phyloP scores from a whole-genome alignment of 2,888 invertebrate species.

The Physocephala rufipes region DNA sequence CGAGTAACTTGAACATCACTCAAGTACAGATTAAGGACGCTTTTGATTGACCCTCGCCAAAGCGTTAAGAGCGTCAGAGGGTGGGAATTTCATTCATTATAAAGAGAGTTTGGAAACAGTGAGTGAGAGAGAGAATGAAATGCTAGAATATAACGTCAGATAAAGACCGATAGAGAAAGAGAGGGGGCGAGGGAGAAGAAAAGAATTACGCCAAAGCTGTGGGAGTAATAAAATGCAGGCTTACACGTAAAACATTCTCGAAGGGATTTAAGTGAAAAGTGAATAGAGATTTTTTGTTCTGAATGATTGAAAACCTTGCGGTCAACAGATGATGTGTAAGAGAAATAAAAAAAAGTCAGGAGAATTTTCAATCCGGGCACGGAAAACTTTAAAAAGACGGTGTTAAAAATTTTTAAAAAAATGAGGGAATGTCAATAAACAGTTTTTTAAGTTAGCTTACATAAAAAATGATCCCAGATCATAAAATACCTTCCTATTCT shows the following conservation, averaged over 20 bases:
- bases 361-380: constrained; percentile 39
- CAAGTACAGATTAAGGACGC: constrained; percentile 28
- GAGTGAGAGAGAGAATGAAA: too few relatives aligned
- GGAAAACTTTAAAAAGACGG: background rate
- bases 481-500: too few relatives aligned
- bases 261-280: background rate
- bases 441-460: too few relatives aligned
- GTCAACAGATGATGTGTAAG: background rate
- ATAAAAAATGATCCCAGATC: too few relatives aligned
- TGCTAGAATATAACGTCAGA: too few relatives aligned
- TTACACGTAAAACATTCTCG: constrained; percentile 11
- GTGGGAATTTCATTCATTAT: background rate
- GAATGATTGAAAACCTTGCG: background rate
- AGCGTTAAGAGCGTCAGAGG: background rate
- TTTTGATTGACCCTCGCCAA: constrained; percentile 3
- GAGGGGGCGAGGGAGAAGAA: background rate
- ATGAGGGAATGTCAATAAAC: background rate
- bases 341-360: constrained; percentile 19
- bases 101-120: background rate
- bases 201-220: constrained; percentile 11
- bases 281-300: background rate
- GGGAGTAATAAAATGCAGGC: constrained; percentile 20
- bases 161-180: too few relatives aligned
- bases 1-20: constrained; percentile 20
- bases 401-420: constrained; percentile 25